These are phyloP conservation scores for Diachasma alloeum DNA, from an alignment of 1,140 invertebrate genomes.

Conservation along the genomic window DNA sequence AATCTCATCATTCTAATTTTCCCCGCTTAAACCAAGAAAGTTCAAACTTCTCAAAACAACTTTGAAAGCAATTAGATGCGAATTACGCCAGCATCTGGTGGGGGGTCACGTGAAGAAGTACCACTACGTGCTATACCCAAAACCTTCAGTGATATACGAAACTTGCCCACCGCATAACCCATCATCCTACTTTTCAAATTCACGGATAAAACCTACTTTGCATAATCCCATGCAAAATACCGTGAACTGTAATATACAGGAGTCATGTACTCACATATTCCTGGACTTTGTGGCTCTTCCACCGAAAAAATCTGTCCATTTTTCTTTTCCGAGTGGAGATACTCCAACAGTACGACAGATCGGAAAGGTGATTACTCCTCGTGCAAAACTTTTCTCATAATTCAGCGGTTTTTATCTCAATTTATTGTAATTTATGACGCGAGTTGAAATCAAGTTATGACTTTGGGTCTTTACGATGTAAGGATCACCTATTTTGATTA, in stretches of 20 bases:
- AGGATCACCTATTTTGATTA: neutral
- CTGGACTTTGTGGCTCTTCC: conserved; percentile 56
- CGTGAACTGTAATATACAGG: neutral
- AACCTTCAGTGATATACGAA: neutral
- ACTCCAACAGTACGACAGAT: neutral
- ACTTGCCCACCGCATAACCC: neutral
- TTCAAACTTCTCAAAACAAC: neutral
- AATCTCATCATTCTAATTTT: neutral
- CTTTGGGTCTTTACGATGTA: neutral
- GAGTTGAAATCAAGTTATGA: conserved; percentile 16
- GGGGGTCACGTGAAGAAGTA: conserved; percentile 17
- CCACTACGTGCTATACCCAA: neutral
- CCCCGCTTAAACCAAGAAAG: neutral
- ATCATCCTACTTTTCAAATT: conserved; percentile 27
- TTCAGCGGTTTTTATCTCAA: neutral
- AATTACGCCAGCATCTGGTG: conserved; percentile 14
- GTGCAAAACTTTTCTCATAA: conserved; percentile 15
- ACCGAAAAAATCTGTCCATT: conserved; percentile 58
- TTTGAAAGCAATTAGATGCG: conserved; percentile 23
- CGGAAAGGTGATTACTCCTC: conserved; percentile 16
- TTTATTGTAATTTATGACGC: neutral
- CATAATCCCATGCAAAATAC: conserved; percentile 43
- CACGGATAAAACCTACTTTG: conserved; percentile 28
- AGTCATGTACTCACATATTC: conserved; percentile 54
- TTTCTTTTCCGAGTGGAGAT: conserved; percentile 15